phyloP scores from a whole-genome alignment of 2,113 vertebrate species.

The Barnardius zonarius region DNA sequence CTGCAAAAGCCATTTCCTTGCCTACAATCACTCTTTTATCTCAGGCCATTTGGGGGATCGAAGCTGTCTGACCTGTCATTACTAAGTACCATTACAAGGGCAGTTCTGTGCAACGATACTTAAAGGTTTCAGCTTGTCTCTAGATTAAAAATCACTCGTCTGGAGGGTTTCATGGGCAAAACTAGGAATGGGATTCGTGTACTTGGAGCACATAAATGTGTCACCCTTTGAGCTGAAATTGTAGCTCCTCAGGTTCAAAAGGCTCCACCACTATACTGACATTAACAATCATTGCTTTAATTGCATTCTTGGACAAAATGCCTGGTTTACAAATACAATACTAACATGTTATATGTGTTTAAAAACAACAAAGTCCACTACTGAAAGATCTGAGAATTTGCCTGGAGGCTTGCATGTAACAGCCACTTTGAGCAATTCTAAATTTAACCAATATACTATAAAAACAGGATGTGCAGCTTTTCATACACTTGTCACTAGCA shows the following conservation, averaged over 20 bases:
- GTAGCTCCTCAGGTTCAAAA: neutral
- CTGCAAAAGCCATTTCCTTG: constrained; percentile 42
- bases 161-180: neutral
- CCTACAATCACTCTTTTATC: constrained; percentile 33
- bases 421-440: constrained; percentile 49
- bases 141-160: constrained; percentile 23
- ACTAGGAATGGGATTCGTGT: neutral
- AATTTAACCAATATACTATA: constrained; percentile 54
- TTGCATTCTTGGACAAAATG: neutral
- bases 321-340: neutral
- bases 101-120: neutral
- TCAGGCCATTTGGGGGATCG: constrained; percentile 1
- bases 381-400: constrained; percentile 33
- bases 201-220: neutral
- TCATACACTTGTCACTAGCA: constrained; percentile 48
- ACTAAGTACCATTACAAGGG: neutral
- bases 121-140: neutral
- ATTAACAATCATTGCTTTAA: neutral
- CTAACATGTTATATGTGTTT: neutral
- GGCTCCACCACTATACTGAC: neutral
- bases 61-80: constrained; percentile 9
- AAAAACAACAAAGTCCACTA: neutral
- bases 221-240: neutral
- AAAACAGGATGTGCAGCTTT: constrained; percentile 13
- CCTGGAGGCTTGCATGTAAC: constrained; percentile 15